Evolutionary conservation across 2,888 invertebrate species (phyloP).

Genomic region (Drosophila pullipes): DNA sequence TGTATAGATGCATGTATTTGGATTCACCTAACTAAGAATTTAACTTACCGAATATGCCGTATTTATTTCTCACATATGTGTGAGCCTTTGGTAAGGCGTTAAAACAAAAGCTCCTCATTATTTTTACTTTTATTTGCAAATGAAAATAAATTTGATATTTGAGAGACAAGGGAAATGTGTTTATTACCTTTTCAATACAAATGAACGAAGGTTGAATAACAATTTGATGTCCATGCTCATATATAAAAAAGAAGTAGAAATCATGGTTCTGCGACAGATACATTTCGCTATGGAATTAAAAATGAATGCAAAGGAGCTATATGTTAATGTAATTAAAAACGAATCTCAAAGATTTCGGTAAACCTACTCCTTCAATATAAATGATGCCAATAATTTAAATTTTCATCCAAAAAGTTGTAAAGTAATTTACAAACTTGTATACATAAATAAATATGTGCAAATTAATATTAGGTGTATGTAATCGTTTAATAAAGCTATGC

Average conservation of each 20-base stretch:
- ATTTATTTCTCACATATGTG: conserved; percentile 25
- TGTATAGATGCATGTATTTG: neutral
- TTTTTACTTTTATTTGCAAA: neutral
- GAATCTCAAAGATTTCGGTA: neutral
- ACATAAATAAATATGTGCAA: neutral
- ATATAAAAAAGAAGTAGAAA: conserved; percentile 19
- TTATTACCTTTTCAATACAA: conserved; percentile 13
- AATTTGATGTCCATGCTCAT: conserved; percentile 26
- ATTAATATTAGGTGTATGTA: neutral
- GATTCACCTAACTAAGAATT: neutral
- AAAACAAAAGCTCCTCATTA: conserved; percentile 24
- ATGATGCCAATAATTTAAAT: neutral
- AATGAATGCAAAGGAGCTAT: neutral
- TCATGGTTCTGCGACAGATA: conserved; percentile 69
- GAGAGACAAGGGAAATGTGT: conserved; percentile 31
- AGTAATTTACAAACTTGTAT: neutral
- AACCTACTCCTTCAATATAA: neutral
- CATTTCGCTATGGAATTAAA: conserved; percentile 6
- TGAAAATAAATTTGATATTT: conserved; percentile 2
- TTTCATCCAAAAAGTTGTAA: neutral
- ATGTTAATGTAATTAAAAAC: neutral
- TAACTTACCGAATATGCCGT: conserved; percentile 28
- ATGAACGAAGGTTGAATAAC: neutral
- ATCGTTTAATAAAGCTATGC: neutral
- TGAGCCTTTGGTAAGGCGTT: conserved; percentile 46